Base-by-base conservation (phyloP, 2,888 invertebrate genomes). In the Myopa tessellatipennis region DNA sequence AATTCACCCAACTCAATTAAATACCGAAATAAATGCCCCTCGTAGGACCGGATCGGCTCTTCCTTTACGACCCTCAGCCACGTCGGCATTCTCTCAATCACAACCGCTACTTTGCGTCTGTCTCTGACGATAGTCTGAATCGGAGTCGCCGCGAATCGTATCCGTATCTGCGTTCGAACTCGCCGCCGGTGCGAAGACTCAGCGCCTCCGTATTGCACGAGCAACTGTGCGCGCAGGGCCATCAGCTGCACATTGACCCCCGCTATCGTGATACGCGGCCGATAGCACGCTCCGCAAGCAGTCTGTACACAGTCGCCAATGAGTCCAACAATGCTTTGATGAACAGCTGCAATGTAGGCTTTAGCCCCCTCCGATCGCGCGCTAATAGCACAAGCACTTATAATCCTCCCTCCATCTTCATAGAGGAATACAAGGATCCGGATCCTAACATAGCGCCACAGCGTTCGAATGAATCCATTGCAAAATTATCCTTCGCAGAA, bases 201-300 rank as follows among this genome's bases (percentile, higher is more conserved):
- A 89, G 88, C 75, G 87, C 87, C 58, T 89, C 89, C 58, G 88
- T 87, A 12, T 78, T 89, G 76, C 88, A 88, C 77, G 89, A 89
- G 78, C 87, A 88, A 50, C 83, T 88, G 4, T 88, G 86, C 74
- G 84, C 86, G n/a, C 80, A 85, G 82, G 87, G 87, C 8, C 86
- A 88, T 80, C 87, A 88, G 80, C 77, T 89, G 78, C 89, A 88
- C 74, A 89, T 89, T 8, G 89, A 89, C 85, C 89, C 89, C 1
- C 82, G 89, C 7, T 89, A 89, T 79, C 84, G 89, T 69, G 89
- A 89, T 65, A 88, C 88, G 0, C 83, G 89, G n/a, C 87, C 88
- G 10, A 88, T 89, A 69, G 88, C 88, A 3, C 82, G 85, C 10
- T 88, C 88, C 14, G 88, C 87, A 18, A 89, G 89, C 73, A 89